Conservation (phyloP, 2,113 vertebrate genomes). For the Rhinolophus ferrumequinum region DNA sequence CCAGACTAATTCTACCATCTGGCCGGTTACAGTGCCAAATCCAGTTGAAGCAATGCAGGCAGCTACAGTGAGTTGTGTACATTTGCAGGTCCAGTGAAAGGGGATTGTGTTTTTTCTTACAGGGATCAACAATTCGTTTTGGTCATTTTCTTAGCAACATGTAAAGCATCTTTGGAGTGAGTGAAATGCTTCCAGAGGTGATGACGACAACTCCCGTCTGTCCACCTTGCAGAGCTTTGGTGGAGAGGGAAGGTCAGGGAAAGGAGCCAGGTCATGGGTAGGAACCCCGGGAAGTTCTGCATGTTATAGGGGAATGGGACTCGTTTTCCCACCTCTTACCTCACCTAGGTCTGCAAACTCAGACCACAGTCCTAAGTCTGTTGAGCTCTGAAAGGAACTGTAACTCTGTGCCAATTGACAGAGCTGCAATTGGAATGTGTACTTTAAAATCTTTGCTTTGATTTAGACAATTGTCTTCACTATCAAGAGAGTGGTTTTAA, state of each 20-base stretch:
- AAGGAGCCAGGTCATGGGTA: fast-evolving
- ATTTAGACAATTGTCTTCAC: neutral
- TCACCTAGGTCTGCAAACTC: neutral
- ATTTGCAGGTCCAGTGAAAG: neutral
- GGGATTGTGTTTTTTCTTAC: neutral
- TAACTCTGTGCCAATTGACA: neutral
- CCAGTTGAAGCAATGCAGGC: neutral
- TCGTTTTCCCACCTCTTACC: neutral
- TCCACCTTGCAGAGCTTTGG: neutral
- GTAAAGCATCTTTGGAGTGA: neutral
- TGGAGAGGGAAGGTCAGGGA: neutral
- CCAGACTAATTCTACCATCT: neutral
- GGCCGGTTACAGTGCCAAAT: neutral
- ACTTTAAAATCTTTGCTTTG: constrained; percentile 27
- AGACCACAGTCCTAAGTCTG: neutral
- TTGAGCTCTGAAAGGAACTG: neutral
- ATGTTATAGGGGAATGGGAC: too few relatives aligned
- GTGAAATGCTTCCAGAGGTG: neutral
- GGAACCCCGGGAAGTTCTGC: neutral
- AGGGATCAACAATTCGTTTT: neutral
- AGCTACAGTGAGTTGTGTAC: neutral
- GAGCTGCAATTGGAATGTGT: neutral
- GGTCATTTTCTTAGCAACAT: neutral
- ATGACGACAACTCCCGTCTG: neutral
- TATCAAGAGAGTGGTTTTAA: neutral